Conservation (phyloP, 1,140 invertebrate species). For the Caerostris extrusa region DNA sequence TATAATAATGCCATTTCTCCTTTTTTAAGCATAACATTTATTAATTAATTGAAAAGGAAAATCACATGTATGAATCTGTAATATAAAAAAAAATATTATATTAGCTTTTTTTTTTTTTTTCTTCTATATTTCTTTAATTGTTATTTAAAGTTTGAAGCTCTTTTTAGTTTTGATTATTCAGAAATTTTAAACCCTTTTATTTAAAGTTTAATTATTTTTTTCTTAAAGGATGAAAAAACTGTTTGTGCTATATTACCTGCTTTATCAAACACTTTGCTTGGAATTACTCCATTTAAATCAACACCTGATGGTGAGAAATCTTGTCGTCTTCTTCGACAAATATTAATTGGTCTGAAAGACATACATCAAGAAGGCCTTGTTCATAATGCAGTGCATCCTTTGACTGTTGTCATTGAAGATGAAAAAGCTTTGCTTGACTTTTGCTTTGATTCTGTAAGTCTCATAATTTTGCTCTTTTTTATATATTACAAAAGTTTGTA, state of each 20-base stretch:
- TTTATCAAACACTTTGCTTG: not conserved
- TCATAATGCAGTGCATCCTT: slow-evolving; percentile 48
- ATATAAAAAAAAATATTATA: not conserved
- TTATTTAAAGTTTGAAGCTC: not conserved
- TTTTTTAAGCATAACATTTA: not conserved
- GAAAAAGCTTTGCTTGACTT: slow-evolving; percentile 56
- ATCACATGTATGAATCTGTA: no score
- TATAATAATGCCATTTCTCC: not conserved
- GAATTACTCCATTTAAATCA: no score
- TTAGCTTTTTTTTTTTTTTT: not conserved
- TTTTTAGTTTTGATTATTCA: not conserved
- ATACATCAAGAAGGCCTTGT: slow-evolving; percentile 35
- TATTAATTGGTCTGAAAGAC: slow-evolving; percentile 47
- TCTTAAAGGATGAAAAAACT: slow-evolving; percentile 24
- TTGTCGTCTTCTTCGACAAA: slow-evolving; percentile 28
- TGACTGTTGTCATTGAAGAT: slow-evolving; percentile 37
- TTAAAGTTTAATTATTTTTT: not conserved
- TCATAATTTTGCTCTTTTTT: no score
- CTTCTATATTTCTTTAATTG: not conserved
- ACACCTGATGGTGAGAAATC: slow-evolving; percentile 41
- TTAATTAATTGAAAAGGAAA: no score
- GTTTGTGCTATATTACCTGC: slow-evolving; percentile 33
- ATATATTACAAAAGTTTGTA: no score
- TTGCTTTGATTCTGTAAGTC: slow-evolving; percentile 68
- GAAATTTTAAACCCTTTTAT: no score